A percentile compares a stretch with the other conserved stretches of the same genome.
phyloP scores from a whole-genome alignment of 2,888 invertebrate species.

The Troglohyphantes excavatus region DNA sequence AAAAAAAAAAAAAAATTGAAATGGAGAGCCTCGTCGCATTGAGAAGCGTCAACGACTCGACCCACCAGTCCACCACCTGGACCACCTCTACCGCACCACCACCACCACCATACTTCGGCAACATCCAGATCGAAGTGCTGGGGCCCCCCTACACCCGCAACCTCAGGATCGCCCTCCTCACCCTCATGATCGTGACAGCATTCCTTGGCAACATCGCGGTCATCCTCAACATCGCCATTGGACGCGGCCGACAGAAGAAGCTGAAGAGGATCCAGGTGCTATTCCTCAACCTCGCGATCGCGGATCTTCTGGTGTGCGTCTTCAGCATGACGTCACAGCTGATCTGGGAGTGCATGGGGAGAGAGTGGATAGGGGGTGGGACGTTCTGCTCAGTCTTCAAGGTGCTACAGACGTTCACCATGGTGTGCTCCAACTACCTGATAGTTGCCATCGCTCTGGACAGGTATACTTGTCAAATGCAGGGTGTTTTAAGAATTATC shows the following conservation, averaged over 20 bases:
- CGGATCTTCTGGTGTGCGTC: conserved; percentile 82
- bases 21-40: conserved; percentile 18
- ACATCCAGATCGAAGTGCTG: conserved; percentile 15
- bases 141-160: conserved; percentile 71
- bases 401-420: conserved; percentile 82
- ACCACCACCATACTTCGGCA: not conserved
- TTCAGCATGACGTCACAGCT: conserved; percentile 82
- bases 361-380: conserved; percentile 82
- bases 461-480: too few relatives aligned
- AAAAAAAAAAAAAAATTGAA: not conserved
- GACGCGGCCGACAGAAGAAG: not conserved
- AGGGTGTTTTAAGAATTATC: too few relatives aligned
- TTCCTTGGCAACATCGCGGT: conserved; percentile 61
- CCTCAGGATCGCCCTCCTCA: conserved; percentile 47
- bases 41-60: not conserved
- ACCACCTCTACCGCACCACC: not conserved
- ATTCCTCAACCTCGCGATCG: conserved; percentile 82
- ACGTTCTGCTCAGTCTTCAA: conserved; percentile 82
- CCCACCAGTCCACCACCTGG: not conserved
- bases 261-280: conserved; percentile 79
- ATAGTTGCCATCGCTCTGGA: conserved; percentile 83
- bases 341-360: conserved; percentile 82
- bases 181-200: conserved; percentile 58
- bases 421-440: conserved; percentile 82
- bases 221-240: conserved; percentile 21